phyloP scores from a whole-genome alignment of 1,140 invertebrate species.

The Drosophila navojoa region DNA sequence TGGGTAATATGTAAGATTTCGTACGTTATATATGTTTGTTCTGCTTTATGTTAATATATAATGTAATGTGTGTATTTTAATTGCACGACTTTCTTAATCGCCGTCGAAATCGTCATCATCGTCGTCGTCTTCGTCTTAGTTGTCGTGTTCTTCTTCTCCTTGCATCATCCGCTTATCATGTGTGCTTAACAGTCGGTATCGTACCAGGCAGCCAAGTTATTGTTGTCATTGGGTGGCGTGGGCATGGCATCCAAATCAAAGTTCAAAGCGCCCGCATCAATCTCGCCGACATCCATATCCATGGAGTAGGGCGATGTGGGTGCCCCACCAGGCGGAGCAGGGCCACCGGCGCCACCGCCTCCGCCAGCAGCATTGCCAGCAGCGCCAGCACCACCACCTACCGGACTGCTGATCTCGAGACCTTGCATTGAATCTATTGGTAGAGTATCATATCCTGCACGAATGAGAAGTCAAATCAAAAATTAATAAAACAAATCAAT shows the following conservation, averaged over 20 bases:
- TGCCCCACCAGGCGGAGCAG: slow-evolving; percentile 88
- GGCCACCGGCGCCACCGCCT: slow-evolving; percentile 84
- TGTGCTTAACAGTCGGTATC: slow-evolving; percentile 94
- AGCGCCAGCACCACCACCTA: slow-evolving; percentile 72
- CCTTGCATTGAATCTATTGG: slow-evolving; percentile 98
- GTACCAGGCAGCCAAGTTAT: slow-evolving; percentile 96
- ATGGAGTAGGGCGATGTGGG: slow-evolving; percentile 86
- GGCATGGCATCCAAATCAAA: slow-evolving; percentile 94
- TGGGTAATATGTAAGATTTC: slow-evolving; percentile 62
- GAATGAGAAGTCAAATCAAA: neutral
- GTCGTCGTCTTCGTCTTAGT: slow-evolving; percentile 13
- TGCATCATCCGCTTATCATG: slow-evolving; percentile 25
- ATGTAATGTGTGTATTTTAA: slow-evolving; percentile 31
- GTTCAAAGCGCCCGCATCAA: slow-evolving; percentile 90
- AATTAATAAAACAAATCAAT: neutral
- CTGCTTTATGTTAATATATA: slow-evolving; percentile 30
- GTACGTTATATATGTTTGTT: slow-evolving; percentile 58
- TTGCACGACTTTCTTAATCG: slow-evolving; percentile 16
- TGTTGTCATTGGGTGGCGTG: slow-evolving; percentile 94
- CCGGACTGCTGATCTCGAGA: slow-evolving; percentile 92
- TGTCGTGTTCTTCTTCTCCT: slow-evolving; percentile 5
- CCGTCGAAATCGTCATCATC: slow-evolving; percentile 11
- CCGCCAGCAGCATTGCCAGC: slow-evolving; percentile 75
- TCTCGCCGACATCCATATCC: slow-evolving; percentile 93
- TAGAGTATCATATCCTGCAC: slow-evolving; percentile 96